Evolutionary conservation across 2,888 invertebrate species (phyloP), one percentile per base, ranked within the genome.

Genomic region (Watsonalla cultraria): DNA sequence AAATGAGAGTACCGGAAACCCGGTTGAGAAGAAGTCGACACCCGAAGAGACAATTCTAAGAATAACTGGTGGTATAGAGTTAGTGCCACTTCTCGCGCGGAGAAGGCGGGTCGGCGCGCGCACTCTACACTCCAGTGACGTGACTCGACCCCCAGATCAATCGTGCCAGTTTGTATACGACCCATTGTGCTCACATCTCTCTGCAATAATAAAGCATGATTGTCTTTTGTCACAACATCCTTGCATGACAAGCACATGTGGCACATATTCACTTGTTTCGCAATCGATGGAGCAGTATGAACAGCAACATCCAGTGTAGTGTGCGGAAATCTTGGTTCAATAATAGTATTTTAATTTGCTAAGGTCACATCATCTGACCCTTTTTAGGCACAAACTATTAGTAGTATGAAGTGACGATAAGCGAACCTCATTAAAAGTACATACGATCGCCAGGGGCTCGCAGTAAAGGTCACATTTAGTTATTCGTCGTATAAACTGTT

Each of bases 41-140:
- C 89, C 91, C 14, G 91, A 90, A 58, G 75, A 77, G 9, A 69
- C 79, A 14, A 85, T 91, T 52, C 62, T 90, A 15, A 77, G 82
- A 57, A 72, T 91, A 58, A 94, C 93, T 1, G 94, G 94, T 15
- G 96, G 95, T 24, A 92, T 95, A 51, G 96, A 96, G 82, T 86
- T 96, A 71, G 96, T 96, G 54, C 95, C 96, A 2, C 84, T 96
- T 51, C 81, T 96, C 61, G 94, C 95, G 24, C 92, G 94, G 60
- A 92, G 94, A 64, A 89, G 94, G 56, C 80, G 86, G 6, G 79
- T 87, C 5, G 90, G 90, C n/a, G 86, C 90, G 4, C 81, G 90
- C 50, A 90, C 90, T 35, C 67, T 90, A 55, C 90, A 76, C 0
- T 90, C 90, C 15, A 90, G 90, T 66, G 90, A 90, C 62, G 86